phyloP scores from a whole-genome alignment of 2,888 invertebrate genomes.

The Osmoderma eremita region DNA sequence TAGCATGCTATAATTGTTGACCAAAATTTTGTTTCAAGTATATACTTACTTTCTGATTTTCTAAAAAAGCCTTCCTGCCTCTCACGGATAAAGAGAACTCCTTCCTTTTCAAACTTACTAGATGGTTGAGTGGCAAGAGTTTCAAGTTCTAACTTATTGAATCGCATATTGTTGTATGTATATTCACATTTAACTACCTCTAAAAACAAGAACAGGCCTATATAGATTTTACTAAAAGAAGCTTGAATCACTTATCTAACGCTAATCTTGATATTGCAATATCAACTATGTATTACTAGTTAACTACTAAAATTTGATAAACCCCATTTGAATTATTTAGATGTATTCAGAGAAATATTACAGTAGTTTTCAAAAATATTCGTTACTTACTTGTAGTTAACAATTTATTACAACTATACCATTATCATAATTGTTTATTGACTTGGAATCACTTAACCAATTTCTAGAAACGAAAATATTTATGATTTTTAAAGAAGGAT shows the following conservation, averaged over 20 bases:
- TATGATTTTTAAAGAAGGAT: conserved; percentile 36
- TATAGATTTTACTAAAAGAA: conserved; percentile 9
- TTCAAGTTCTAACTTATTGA: conserved; percentile 88
- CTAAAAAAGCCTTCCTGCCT: conserved; percentile 92
- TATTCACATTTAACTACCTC: conserved; percentile 29
- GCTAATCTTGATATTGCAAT: neutral
- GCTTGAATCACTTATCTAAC: no score
- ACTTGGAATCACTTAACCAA: conserved; percentile 31
- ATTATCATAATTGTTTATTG: conserved; percentile 13
- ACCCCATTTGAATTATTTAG: conserved; percentile 27
- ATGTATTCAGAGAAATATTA: conserved; percentile 22
- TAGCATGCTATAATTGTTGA: conserved; percentile 31
- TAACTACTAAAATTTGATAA: conserved; percentile 14
- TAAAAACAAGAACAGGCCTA: conserved; percentile 22
- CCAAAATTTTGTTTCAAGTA: conserved; percentile 9
- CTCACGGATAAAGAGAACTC: conserved; percentile 85
- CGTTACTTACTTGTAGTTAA: conserved; percentile 27
- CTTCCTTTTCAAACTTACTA: conserved; percentile 92
- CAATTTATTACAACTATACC: conserved; percentile 22
- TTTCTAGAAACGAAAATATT: conserved; percentile 18
- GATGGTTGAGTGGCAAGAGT: conserved; percentile 87
- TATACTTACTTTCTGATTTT: conserved; percentile 84
- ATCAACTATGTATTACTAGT: neutral
- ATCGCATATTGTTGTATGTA: conserved; percentile 78
- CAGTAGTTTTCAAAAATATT: conserved; percentile 4